These are phyloP conservation scores for Micronycteris hirsuta DNA, from an alignment of 2,113 vertebrate species.

Conservation along the genomic window DNA sequence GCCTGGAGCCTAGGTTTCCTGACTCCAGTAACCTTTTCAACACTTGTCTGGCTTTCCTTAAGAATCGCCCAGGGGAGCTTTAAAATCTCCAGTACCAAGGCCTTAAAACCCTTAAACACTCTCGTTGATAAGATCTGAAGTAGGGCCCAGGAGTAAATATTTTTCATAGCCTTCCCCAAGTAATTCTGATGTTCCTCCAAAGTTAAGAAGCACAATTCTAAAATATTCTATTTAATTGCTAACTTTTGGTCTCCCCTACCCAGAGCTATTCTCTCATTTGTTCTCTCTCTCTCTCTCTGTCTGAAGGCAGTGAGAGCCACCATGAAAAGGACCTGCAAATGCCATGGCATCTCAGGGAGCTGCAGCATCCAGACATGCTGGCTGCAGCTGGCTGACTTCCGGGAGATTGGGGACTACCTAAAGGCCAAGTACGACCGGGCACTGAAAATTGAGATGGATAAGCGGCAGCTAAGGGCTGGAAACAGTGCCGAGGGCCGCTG, in stretches of 20 bases:
- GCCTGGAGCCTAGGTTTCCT: not conserved
- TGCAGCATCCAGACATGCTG: conserved; percentile 97
- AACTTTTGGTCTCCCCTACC: not conserved
- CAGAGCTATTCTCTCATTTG: not conserved
- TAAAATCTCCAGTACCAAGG: not conserved
- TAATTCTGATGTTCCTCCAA: not conserved
- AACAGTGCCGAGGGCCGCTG: conserved; percentile 92
- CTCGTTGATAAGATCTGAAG: not conserved
- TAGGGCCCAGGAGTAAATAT: not conserved
- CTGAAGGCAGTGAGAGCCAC: conserved; percentile 88
- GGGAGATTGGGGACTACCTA: conserved; percentile 91
- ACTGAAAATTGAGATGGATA: conserved; percentile 94
- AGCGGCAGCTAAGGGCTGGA: conserved; percentile 84
- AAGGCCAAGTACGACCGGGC: conserved; percentile 91
- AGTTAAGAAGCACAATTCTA: not conserved
- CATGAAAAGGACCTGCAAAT: conserved; percentile 94
- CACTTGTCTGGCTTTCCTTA: not conserved
- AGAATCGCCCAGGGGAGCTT: not conserved
- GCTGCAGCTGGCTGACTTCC: conserved; percentile 94
- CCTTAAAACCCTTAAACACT: not conserved
- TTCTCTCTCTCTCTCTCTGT: not conserved
- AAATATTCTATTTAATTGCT: not conserved
- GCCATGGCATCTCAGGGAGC: conserved; percentile 96
- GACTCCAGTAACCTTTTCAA: not conserved
- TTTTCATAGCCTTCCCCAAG: not conserved